Evolutionary conservation across 1,140 invertebrate genomes (phyloP), one percentile per base, ranked within the genome.

Genomic region (Marisa cornuarietis): DNA sequence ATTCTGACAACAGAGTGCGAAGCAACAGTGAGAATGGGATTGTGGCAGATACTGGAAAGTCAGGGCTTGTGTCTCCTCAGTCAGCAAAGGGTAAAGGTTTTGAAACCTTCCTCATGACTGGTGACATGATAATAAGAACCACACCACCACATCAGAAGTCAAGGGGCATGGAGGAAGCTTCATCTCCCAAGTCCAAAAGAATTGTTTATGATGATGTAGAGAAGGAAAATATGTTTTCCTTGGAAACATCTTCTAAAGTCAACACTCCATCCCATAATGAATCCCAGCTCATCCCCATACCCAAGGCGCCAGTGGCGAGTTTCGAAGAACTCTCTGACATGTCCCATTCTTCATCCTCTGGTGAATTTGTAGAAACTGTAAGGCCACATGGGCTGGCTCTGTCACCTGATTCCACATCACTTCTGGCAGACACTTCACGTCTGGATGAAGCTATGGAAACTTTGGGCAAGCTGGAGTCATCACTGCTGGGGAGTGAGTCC

Each of bases 21-120:
- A 54, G 68, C 69, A 75, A 81, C 75, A 79, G 81, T 71, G 81
- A 85, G 77, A 84, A 83, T 79, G 82, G 85, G 71, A 66, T 83
- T 22, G 74, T 83, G 42, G 68, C 72, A 69, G 76, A 79, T 26
- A 78, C 79, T 16, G 69, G 79, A 51, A 78, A 81, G 51, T 71
- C 79, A 65, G 54, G 54, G 8, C 42, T 69, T 14, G 72, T 72
- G 22, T 81, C 82, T 26, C 68, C 80, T 24, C 79, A 81, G 42
- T 54, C 54, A 61, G 72, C 81, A 63, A 85, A 84, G 72, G 83
- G 86, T 24, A 87, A 86, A 81, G 87, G 89, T 16, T 90, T 91
- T 86, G 89, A 91, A 79, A 90, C 90, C 75, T 91, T 90, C 86
- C 81, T 91, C 20, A 91, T 91, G 89, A 91, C 90, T 51, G 89